phyloP scores from a whole-genome alignment of 2,888 invertebrate genomes.

The Melanophora roralis region DNA sequence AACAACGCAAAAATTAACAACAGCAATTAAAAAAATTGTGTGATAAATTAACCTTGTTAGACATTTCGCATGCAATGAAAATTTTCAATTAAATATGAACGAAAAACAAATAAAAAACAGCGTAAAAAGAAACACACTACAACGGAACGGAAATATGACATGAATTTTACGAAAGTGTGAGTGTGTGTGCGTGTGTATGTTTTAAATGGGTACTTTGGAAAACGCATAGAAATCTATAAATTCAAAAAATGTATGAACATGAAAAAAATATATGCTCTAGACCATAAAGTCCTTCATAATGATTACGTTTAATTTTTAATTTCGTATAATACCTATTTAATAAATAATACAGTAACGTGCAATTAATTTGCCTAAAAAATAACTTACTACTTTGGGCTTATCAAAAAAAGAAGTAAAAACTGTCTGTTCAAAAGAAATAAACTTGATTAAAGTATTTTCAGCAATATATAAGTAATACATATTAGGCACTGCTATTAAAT shows the following conservation, averaged over 20 bases:
- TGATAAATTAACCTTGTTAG: conserved; percentile 64
- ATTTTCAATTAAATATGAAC: conserved; percentile 58
- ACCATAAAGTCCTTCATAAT: conserved; percentile 56
- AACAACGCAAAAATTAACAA: conserved; percentile 36
- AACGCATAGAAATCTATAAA: conserved; percentile 46
- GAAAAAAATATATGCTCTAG: conserved; percentile 35
- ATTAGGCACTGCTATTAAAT: too few species aligned
- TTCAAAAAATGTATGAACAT: neutral
- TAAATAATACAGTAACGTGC: neutral
- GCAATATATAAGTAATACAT: too few species aligned
- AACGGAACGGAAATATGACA: conserved; percentile 59
- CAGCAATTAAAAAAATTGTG: conserved; percentile 58
- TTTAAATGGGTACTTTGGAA: conserved; percentile 8
- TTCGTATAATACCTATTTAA: too few species aligned
- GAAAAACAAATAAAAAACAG: conserved; percentile 4
- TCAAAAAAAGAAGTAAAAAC: too few species aligned
- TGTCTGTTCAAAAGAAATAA: too few species aligned
- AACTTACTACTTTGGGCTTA: too few species aligned
- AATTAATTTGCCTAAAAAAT: too few species aligned
- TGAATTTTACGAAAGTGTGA: conserved; percentile 38
- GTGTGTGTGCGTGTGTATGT: neutral
- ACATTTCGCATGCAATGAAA: conserved; percentile 61
- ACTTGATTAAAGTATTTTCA: too few species aligned
- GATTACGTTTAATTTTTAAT: conserved; percentile 33
- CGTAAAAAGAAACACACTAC: conserved; percentile 12